Base-by-base conservation (phyloP, 2,888 invertebrate genomes). In the Eupithecia inturbata region DNA sequence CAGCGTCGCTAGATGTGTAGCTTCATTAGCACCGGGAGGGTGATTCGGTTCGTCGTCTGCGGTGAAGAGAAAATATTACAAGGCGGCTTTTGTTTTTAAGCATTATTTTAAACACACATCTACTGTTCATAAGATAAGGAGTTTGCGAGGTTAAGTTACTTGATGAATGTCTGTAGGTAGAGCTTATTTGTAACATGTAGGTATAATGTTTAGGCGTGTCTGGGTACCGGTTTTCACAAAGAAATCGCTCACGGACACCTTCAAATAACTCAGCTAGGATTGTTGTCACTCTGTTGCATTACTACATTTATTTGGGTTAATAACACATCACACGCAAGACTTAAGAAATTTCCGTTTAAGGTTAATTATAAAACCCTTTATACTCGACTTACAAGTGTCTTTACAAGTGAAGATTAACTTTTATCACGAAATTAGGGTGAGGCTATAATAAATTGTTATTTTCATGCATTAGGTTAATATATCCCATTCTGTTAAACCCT, bases 1-100 rank as follows among this genome's bases (percentile, higher is more conserved):
- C 70, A 94, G 82, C 0, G 92, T 92, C n/a, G 92, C 92, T 75
- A 93, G 85, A 71, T 93, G 94, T 72, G 88, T 91, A 45, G 89
- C 92, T 91, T 93, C 92, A 80, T 89, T 88, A 0, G 77, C 84
- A 80, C 84, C 84, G 14, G 84, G 81, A 49, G 86, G 84, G 12
- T 89, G 88, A 64, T 87, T 85, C 77, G 64, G 68, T 70, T 92
- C 90, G 67, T 91, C 91, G 82, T 93, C 93, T 93, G 88, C 22
- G 41, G 72, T n/a, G 49, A 16, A 60, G 22, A 70, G 36, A 28
- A 71, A 75, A 77, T 74, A 78, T 80, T 70, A 75, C 68, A 63
- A 60, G 74, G 63, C 53, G 69, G 41, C 7, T 31, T 64, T 57
- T 68, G 70, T 71, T 62, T 45, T 39, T 1, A 41, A 67, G 33